A percentile compares a stretch with the other conserved stretches of the same genome.
Conservation (phyloP, 2,888 invertebrate species). For the Cantharis flavilabris region DNA sequence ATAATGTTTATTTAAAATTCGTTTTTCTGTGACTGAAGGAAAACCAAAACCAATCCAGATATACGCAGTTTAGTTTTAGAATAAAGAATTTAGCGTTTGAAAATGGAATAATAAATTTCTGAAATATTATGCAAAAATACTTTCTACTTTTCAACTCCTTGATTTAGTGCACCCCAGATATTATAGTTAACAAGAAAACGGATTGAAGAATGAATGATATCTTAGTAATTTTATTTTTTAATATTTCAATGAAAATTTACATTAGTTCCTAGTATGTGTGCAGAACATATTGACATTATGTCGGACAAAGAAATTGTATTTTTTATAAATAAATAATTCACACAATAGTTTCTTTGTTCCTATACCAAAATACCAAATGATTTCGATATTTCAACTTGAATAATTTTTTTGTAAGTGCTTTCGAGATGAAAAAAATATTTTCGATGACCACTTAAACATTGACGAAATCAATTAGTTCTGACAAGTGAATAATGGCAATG, state of each 20-base stretch:
- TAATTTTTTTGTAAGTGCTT: neutral
- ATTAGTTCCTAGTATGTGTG: neutral
- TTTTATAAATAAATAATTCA: neutral
- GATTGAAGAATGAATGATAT: neutral
- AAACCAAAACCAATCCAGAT: neutral
- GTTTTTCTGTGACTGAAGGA: neutral
- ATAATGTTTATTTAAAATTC: neutral
- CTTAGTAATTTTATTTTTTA: neutral
- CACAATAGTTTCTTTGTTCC: neutral
- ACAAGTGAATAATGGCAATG: neutral
- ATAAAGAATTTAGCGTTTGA: neutral
- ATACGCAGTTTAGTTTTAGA: neutral
- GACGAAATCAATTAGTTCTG: neutral
- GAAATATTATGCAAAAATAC: neutral
- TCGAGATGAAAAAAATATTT: neutral
- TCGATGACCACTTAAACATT: neutral
- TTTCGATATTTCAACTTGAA: neutral
- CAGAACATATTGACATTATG: neutral
- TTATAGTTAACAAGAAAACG: neutral
- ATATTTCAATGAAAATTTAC: neutral
- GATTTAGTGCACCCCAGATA: neutral
- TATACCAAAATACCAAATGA: neutral
- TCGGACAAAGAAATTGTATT: neutral
- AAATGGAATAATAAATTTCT: neutral
- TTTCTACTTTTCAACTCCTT: neutral